phyloP scores from a whole-genome alignment of 2,797 vertebrate genomes.

The Eremophila alpestris region DNA sequence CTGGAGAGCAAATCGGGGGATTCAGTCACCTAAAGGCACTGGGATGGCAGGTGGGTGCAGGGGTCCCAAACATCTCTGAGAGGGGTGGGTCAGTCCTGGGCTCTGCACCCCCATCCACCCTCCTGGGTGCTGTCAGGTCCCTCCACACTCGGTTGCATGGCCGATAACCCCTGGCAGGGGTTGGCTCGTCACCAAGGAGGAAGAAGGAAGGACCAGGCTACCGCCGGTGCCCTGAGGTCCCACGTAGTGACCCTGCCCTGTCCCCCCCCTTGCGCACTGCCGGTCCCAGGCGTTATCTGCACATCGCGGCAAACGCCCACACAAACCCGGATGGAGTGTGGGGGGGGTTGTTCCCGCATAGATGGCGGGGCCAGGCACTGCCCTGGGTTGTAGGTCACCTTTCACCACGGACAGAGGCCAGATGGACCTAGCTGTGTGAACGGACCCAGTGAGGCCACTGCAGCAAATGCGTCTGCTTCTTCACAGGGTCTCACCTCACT shows the following conservation, averaged over 20 bases:
- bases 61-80: background rate
- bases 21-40: background rate
- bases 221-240: background rate
- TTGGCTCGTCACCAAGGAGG: constrained; percentile 18
- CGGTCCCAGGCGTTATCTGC: background rate
- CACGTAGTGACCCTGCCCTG: background rate
- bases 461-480: background rate
- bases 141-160: background rate
- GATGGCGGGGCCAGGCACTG: fast-evolving
- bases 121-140: background rate
- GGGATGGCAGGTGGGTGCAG: background rate
- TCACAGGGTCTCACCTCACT: background rate
- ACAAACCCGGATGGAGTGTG: background rate
- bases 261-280: background rate
- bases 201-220: constrained; percentile 48
- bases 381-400: background rate
- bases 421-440: fast-evolving
- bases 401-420: background rate
- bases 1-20: fast-evolving
- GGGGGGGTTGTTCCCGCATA: fast-evolving
- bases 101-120: background rate
- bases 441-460: background rate
- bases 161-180: background rate
- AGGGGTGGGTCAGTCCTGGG: background rate
- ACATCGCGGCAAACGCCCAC: background rate